These are phyloP conservation scores for Leucosticte australis DNA, from an alignment of 2,113 vertebrate genomes.

Conservation along the genomic window DNA sequence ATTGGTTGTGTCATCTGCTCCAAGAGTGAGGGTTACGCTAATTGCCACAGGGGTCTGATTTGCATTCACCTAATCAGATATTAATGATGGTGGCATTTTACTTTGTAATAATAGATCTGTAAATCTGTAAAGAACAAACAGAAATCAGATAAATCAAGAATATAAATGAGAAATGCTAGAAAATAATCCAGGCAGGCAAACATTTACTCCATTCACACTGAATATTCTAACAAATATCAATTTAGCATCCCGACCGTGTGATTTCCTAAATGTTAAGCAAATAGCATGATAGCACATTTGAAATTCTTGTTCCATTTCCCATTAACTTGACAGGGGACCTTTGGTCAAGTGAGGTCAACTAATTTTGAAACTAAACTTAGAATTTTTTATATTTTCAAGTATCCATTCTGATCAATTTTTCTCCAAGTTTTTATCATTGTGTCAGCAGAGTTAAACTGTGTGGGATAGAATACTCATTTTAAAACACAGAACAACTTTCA, in stretches of 20 bases:
- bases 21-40: not conserved
- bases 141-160: not conserved
- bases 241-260: not conserved
- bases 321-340: not conserved
- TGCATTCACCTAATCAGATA: not conserved
- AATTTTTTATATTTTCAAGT: not conserved
- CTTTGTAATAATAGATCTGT: not conserved
- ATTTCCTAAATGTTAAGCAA: constrained; percentile 1
- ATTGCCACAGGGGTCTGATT: not conserved
- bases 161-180: not conserved
- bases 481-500: not conserved
- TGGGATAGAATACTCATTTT: not conserved
- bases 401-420: not conserved
- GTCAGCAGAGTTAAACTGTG: not conserved
- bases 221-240: not conserved
- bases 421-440: not conserved
- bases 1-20: not conserved
- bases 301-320: not conserved
- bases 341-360: not conserved
- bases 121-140: not conserved
- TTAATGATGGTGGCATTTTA: not conserved
- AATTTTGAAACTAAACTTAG: not conserved
- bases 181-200: not conserved
- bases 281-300: not conserved
- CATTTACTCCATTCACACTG: not conserved